Evolutionary conservation across 2,113 vertebrate genomes (phyloP).

Genomic region (Aldabrachelys gigantea): DNA sequence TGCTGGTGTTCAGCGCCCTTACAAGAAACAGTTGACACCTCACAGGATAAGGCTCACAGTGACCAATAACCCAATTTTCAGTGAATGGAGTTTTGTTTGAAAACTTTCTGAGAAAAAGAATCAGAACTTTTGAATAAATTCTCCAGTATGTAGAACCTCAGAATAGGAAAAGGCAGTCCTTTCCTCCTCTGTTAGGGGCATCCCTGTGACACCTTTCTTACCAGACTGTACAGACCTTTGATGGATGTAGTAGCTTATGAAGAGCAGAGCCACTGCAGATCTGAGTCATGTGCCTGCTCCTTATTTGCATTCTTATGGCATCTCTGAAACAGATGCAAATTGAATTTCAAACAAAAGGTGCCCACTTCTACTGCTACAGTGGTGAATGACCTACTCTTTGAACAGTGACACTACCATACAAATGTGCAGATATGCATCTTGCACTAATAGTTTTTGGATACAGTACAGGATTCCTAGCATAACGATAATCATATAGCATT

Average conservation of each 20-base stretch:
- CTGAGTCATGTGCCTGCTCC: background rate
- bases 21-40: background rate
- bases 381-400: conserved; percentile 31
- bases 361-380: background rate
- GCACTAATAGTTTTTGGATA: background rate
- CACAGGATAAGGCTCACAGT: background rate
- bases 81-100: background rate
- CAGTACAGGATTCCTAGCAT: background rate
- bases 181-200: background rate
- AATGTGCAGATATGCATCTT: background rate
- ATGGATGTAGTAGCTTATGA: background rate
- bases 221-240: background rate
- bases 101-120: background rate
- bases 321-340: conserved; percentile 57
- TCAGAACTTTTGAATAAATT: background rate
- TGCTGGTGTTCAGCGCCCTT: accelerated
- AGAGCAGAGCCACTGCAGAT: conserved; percentile 6
- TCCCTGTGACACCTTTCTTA: background rate
- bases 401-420: background rate
- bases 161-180: background rate
- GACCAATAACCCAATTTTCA: background rate
- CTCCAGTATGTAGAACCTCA: background rate
- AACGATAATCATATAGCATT: background rate
- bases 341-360: conserved; percentile 65
- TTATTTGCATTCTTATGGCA: conserved; percentile 27